Evolutionary conservation across 2,797 vertebrate genomes (phyloP).

Genomic region (Micromesistius poutassou): DNA sequence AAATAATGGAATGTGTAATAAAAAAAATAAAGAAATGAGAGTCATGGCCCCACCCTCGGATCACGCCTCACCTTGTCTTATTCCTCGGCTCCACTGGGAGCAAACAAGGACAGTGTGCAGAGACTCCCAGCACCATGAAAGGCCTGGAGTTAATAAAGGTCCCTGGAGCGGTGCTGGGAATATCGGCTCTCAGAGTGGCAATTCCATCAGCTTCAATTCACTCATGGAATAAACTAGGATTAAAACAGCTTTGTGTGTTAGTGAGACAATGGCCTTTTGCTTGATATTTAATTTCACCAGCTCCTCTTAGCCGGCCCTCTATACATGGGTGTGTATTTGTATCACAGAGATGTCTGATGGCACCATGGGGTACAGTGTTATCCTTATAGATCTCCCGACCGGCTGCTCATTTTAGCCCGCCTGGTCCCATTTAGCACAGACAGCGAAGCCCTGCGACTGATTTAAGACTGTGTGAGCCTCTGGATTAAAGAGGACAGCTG

Average conservation of each 20-base stretch:
- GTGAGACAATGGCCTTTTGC: background rate
- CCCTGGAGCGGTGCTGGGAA: background rate
- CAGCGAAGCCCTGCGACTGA: conserved; percentile 38
- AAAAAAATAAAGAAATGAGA: background rate
- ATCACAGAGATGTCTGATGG: conserved; percentile 7
- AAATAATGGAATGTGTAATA: conserved; percentile 39
- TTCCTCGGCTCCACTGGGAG: background rate
- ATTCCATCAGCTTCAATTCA: background rate
- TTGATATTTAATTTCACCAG: background rate
- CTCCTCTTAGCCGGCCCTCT: background rate
- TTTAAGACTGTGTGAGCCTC: conserved; percentile 48
- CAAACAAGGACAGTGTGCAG: background rate
- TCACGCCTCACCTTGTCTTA: conserved; percentile 7
- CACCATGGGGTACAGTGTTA: conserved; percentile 21
- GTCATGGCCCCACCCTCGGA: conserved; percentile 41
- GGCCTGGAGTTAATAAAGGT: background rate
- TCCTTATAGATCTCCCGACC: conserved; percentile 10
- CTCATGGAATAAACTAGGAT: background rate
- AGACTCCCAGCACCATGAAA: background rate
- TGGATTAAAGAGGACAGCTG: conserved; percentile 53
- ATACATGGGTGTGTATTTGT: background rate
- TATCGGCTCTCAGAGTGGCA: background rate
- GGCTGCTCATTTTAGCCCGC: conserved; percentile 35
- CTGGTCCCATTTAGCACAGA: conserved; percentile 42
- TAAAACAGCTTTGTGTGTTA: background rate